Evolutionary conservation across 64 coral and sea anemone species (phyloP), one percentile per base, ranked within the genome.

Genomic region (Montipora capricornis): DNA sequence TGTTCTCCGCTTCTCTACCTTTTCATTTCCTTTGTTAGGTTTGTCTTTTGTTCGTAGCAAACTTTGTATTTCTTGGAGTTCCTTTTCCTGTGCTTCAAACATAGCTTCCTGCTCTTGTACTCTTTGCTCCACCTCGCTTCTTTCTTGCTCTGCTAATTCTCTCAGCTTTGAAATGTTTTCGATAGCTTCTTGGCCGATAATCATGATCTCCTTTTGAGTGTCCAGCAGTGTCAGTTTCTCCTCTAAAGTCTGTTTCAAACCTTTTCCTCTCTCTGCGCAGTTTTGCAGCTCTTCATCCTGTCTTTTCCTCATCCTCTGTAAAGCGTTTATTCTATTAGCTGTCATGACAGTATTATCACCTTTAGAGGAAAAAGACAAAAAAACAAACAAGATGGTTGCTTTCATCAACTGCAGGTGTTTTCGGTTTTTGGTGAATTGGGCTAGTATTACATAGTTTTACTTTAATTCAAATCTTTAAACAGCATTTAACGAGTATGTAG

Each of bases 201-300:
- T 90, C 49, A 91, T 73, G 0, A 87, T 87, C 74, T 95, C 91
- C 81, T 98, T 98, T 14, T 98, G 96, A 9, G 86, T 76, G 13
- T 98, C 90, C 4, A 98, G 76, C 13, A 93, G 48, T 13, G 11
- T 69, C 78, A 93, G 14, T 74, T 82, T 85, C 15, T 95, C 90
- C 78, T 86, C 74, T 15, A 98, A 76, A 58, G 49, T 74, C 15
- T 89, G 80, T 87, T 68, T 87, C 24, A 98, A 48, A 20, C 48
- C 88, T 4, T 93, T 61, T 48, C 94, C 78, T 49, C 19, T 60
- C 14, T 78, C 51, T 12, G 75, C 49, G 26, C 89, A 93, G 47
- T 98, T 90, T 5, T 59, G 29, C 17, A 95, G 47, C 45, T 93
- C 96, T 60, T 66, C 75, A 49, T 57, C 15, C 61, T 95, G 96